These are phyloP conservation scores for Montipora sp. DNA, from an alignment of 64 coral and sea anemone species.

Conservation along the genomic window DNA sequence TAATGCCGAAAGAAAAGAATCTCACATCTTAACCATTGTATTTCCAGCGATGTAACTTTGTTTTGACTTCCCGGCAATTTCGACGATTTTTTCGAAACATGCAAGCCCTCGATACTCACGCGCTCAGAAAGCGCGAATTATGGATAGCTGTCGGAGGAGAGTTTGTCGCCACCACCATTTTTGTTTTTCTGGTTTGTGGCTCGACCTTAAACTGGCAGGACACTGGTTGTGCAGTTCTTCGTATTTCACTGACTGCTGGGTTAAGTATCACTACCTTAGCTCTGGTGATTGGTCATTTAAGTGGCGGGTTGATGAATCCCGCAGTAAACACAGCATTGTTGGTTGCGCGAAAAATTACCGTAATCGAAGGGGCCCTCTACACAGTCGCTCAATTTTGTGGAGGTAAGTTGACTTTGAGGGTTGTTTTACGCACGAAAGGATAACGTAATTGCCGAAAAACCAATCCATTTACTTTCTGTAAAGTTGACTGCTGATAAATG, in stretches of 20 bases:
- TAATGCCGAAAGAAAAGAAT: not conserved
- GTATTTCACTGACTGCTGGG: slow-evolving; percentile 62
- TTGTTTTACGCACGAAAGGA: not conserved
- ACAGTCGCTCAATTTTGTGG: slow-evolving; percentile 55
- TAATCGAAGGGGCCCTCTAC: slow-evolving; percentile 32
- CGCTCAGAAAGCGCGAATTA: slow-evolving; percentile 61
- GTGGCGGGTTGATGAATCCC: slow-evolving; percentile 56
- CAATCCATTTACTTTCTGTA: not conserved
- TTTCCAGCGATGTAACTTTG: not conserved
- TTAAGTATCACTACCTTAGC: slow-evolving; percentile 56
- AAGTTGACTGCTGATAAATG: not conserved
- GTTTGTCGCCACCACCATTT: slow-evolving; percentile 56
- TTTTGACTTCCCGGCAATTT: not conserved
- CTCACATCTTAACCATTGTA: not conserved
- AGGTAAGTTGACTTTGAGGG: slow-evolving; percentile 23
- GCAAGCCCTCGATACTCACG: not conserved
- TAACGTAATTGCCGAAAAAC: not conserved
- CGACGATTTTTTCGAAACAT: not conserved
- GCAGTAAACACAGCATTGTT: slow-evolving; percentile 56
- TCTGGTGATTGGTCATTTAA: slow-evolving; percentile 53
- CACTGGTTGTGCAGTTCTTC: not conserved
- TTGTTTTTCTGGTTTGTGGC: slow-evolving; percentile 67
- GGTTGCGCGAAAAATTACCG: slow-evolving; percentile 54
- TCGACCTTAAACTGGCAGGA: slow-evolving; percentile 42
- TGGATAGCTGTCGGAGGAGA: slow-evolving; percentile 56